Percentiles rank a stretch among this genome's conserved stretches.
These are phyloP conservation scores for Rhyacophila evoluta DNA, from an alignment of 2,888 invertebrate species.

Conservation along the genomic window DNA sequence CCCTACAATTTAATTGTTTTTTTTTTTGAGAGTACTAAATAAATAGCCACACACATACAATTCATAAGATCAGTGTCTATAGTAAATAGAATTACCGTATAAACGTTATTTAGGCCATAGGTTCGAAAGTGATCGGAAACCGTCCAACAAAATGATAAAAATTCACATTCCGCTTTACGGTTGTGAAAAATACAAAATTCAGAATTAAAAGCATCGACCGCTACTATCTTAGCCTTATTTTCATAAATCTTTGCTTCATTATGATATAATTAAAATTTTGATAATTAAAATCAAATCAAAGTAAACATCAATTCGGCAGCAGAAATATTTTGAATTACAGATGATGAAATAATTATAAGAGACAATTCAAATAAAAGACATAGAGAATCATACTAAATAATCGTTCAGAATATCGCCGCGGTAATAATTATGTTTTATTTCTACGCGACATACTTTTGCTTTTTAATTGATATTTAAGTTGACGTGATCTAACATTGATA, in stretches of 20 bases:
- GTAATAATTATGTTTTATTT: neutral
- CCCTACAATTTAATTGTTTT: neutral
- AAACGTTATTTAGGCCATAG: neutral
- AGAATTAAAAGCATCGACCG: neutral
- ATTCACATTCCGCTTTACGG: neutral
- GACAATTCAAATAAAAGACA: neutral
- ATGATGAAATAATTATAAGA: neutral
- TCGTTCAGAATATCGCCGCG: neutral
- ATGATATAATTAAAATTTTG: constrained; percentile 23
- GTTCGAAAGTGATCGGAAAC: neutral
- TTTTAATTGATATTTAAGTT: constrained; percentile 51
- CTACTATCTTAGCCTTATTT: constrained; percentile 17
- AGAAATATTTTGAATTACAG: constrained; percentile 18
- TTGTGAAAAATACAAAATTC: neutral
- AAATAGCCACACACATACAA: neutral
- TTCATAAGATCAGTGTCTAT: constrained; percentile 12
- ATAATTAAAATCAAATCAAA: constrained; percentile 42
- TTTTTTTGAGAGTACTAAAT: constrained; percentile 14
- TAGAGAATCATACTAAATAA: neutral
- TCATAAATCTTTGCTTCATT: constrained; percentile 24
- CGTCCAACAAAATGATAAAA: neutral
- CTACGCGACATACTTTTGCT: constrained; percentile 32
- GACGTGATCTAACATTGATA: constrained; percentile 54
- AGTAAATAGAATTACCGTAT: neutral
- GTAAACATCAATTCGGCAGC: constrained; percentile 44